These are phyloP conservation scores for Conistra vaccinii DNA, from an alignment of 2,888 invertebrate species.

Conservation along the genomic window DNA sequence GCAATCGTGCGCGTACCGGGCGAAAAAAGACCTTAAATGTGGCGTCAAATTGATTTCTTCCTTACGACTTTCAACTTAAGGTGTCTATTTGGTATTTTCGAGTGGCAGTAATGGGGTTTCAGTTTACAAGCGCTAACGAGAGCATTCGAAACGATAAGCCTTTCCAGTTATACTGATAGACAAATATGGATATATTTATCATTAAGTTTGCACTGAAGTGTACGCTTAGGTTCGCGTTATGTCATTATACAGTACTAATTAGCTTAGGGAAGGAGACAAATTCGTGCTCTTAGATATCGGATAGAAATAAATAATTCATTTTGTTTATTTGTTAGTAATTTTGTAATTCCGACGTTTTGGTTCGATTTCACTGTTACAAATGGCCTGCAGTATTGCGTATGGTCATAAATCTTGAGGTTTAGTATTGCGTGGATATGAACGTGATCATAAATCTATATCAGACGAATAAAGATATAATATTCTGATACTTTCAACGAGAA, in stretches of 20 bases:
- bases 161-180: constrained; percentile 88
- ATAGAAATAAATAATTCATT: constrained; percentile 69
- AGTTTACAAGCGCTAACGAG: constrained; percentile 89
- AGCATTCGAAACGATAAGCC: constrained; percentile 84
- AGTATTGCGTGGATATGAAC: constrained; percentile 1
- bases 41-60: constrained; percentile 70
- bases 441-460: constrained; percentile 34
- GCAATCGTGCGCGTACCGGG: constrained; percentile 89
- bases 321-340: constrained; percentile 60
- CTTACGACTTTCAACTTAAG: constrained; percentile 72
- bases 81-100: constrained; percentile 72
- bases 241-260: constrained; percentile 84
- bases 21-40: constrained; percentile 84
- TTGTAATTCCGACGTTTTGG: constrained; percentile 56
- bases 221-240: constrained; percentile 77
- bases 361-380: constrained; percentile 50
- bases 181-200: constrained; percentile 90
- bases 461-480: constrained; percentile 10
- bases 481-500: neutral
- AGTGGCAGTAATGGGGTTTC: constrained; percentile 83
- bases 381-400: constrained; percentile 24
- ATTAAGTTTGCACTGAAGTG: constrained; percentile 84
- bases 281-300: constrained; percentile 70
- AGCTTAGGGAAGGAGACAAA: constrained; percentile 79
- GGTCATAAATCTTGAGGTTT: constrained; percentile 35